These are phyloP conservation scores for Urechis unicinctus DNA, from an alignment of 2,888 invertebrate species.

Conservation along the genomic window DNA sequence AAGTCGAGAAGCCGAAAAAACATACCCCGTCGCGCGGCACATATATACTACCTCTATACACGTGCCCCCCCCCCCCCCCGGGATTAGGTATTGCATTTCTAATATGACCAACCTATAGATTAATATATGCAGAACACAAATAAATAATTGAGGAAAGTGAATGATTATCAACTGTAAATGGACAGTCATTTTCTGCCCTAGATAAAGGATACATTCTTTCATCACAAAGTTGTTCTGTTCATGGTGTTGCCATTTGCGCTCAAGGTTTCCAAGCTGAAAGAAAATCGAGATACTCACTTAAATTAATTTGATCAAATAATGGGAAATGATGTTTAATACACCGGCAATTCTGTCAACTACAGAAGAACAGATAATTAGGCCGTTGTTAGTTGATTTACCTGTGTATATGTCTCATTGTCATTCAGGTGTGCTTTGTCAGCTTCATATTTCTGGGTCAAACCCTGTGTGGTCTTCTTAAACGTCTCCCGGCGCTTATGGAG, in stretches of 20 bases:
- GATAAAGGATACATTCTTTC: conserved; percentile 60
- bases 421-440: conserved; percentile 58
- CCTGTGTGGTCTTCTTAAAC: conserved; percentile 40
- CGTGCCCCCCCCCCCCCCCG: too few species aligned
- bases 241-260: conserved; percentile 64
- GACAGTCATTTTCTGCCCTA: too few species aligned
- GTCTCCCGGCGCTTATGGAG: conserved; percentile 40
- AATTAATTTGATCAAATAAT: not conserved
- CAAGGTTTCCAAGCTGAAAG: conserved; percentile 62
- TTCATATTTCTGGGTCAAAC: conserved; percentile 41
- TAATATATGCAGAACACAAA: too few species aligned
- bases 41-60: too few species aligned
- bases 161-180: too few species aligned
- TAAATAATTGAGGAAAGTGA: too few species aligned
- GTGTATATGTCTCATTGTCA: conserved; percentile 62
- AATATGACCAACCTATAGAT: not conserved
- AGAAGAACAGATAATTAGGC: not conserved
- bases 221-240: conserved; percentile 65
- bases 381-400: conserved; percentile 27
- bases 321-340: not conserved
- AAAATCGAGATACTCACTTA: too few species aligned
- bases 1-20: too few species aligned
- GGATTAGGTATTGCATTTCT: too few species aligned
- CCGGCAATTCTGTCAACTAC: too few species aligned
- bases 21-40: too few species aligned